These are phyloP conservation scores for Ericerus pela DNA, from an alignment of 1,140 invertebrate species.

Conservation along the genomic window DNA sequence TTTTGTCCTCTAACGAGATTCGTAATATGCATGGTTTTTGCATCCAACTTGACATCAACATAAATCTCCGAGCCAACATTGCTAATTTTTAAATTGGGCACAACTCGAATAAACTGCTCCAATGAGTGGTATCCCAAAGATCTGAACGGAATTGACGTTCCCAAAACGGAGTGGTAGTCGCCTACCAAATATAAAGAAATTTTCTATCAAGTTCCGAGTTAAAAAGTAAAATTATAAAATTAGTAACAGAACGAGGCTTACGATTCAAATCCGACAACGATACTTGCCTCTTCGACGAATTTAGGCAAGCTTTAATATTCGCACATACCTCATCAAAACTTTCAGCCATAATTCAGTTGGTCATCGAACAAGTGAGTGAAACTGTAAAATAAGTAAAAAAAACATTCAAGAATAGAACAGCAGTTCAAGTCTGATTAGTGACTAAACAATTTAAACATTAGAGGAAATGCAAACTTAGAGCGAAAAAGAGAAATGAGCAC, in stretches of 20 bases:
- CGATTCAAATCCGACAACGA: not conserved
- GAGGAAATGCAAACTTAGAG: too few species aligned
- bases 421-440: too few species aligned
- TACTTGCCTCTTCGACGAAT: not conserved
- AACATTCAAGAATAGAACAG: too few species aligned
- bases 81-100: not conserved
- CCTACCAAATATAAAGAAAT: not conserved
- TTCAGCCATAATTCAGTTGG: not conserved
- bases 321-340: not conserved
- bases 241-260: too few species aligned
- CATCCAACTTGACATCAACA: not conserved
- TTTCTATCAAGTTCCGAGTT: too few species aligned
- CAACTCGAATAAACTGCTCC: not conserved
- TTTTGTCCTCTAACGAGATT: not conserved
- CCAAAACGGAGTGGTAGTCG: not conserved
- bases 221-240: too few species aligned
- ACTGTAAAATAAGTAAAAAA: not conserved
- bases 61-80: not conserved
- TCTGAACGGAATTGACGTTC: not conserved
- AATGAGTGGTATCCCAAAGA: not conserved
- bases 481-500: too few species aligned
- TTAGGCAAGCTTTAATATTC: not conserved
- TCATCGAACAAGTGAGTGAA: not conserved
- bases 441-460: too few species aligned
- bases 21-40: not conserved